Evolutionary conservation across 2,888 invertebrate genomes (phyloP).

Genomic region (Epirrhoe tristata): DNA sequence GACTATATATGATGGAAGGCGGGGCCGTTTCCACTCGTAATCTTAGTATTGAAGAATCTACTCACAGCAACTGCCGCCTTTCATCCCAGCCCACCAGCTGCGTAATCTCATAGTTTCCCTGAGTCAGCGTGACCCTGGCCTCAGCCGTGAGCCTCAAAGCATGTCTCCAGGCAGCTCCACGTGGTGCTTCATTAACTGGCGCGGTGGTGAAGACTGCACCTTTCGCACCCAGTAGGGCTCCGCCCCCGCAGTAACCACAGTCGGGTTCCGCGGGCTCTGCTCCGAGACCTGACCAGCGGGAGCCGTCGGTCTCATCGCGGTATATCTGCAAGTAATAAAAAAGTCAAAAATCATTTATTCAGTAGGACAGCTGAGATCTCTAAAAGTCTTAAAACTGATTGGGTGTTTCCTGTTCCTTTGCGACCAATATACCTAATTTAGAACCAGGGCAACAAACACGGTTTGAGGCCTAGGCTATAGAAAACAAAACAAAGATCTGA

Average conservation of each 20-base stretch:
- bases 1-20: no score
- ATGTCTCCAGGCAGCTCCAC: constrained; percentile 78
- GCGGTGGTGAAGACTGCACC: constrained; percentile 77
- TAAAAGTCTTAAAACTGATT: no score
- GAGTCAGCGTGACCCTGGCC: constrained; percentile 84
- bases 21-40: no score
- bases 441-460: no score
- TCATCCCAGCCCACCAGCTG: constrained; percentile 92
- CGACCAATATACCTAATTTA: no score
- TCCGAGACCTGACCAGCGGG: constrained; percentile 80
- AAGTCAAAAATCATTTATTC: no score
- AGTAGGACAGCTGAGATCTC: no score
- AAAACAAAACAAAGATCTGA: no score
- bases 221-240: constrained; percentile 69
- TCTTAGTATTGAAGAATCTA: no score
- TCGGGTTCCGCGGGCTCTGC: constrained; percentile 73
- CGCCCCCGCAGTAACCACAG: constrained; percentile 79
- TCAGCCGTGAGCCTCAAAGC: constrained; percentile 64
- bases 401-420: no score
- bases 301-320: constrained; percentile 74
- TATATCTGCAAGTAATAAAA: constrained; percentile 60
- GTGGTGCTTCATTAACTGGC: constrained; percentile 78
- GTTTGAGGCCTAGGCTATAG: no score
- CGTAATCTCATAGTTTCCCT: constrained; percentile 91
- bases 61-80: constrained; percentile 88